Base-by-base conservation (phyloP, 1,140 invertebrate genomes). In the Atta colombica region DNA sequence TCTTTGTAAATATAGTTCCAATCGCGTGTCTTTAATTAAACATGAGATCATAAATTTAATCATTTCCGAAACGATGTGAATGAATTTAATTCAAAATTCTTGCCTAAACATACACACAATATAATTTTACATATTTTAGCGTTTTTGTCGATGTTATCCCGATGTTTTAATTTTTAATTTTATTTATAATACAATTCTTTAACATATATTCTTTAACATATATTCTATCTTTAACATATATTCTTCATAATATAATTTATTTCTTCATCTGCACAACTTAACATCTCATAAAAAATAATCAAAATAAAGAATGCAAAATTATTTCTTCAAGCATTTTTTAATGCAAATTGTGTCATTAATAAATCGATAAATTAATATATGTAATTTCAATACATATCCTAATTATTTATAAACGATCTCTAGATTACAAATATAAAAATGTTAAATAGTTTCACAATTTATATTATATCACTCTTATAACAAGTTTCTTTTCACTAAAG, bases 21-120 rank as follows among this genome's bases (percentile, higher is more conserved):
- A 55, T 45, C 35, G 35, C n/a, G 5, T 74, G 8, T 51, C 49
- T 74, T 74, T 74, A 53, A 74, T 53, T n/a, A 53, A 58, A 74
- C 28, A 74, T 35, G 12, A 55, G 10, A 21, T 74, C 25, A 53
- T 53, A 21, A 74, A 74, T 74, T 71, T 51, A 21, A 51, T 74
- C 18, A 0, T n/a, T 74, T 55, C 51, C 28, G 51, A 16, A 28
- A 5, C 25, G 16, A 55, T 55, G 6, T 18, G 18, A 18, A 55
- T 55, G 28, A 12, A 12, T 58, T 74, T 74, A 74, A 74, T 74
- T 74, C 28, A 10, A 55, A 72, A 18, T 25, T 31, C 10, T 74
- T 74, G 71, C 4, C 25, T 16, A 74, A 74, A 31, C 28, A 39
- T 31, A 31, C 7, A 39, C 6, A 39, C 7, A 3, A 74, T 58